Conservation (phyloP, 1,140 invertebrate genomes). For the Papilio helenus region DNA sequence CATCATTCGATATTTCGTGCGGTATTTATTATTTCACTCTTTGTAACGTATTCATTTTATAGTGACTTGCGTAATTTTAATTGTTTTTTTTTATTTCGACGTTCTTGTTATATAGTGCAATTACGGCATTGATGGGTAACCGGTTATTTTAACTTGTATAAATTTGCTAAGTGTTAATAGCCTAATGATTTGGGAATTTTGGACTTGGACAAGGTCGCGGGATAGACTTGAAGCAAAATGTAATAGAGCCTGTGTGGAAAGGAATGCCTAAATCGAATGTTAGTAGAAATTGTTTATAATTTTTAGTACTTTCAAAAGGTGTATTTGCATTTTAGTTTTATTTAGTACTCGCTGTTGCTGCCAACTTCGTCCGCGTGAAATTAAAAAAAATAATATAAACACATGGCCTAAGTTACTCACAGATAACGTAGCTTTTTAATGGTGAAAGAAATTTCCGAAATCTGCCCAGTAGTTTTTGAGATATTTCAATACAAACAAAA, state of each 20-base stretch:
- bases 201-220: background rate
- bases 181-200: background rate
- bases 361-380: no score
- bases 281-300: no score
- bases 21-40: slow-evolving; percentile 38
- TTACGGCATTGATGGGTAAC: background rate
- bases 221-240: background rate
- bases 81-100: background rate
- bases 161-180: background rate
- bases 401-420: no score
- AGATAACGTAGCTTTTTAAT: no score
- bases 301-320: no score
- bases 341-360: no score
- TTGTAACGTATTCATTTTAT: slow-evolving; percentile 21
- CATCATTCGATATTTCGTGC: slow-evolving; percentile 52
- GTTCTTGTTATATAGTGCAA: background rate
- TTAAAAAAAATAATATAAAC: no score
- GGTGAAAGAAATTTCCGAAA: no score
- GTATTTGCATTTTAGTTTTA: no score
- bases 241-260: background rate
- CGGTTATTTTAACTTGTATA: background rate
- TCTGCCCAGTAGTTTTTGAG: no score
- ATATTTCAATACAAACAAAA: no score
- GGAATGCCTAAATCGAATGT: no score
- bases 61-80: slow-evolving; percentile 25